Base-by-base conservation (phyloP, 1,140 invertebrate species). In the Drosophila sturtevanti region DNA sequence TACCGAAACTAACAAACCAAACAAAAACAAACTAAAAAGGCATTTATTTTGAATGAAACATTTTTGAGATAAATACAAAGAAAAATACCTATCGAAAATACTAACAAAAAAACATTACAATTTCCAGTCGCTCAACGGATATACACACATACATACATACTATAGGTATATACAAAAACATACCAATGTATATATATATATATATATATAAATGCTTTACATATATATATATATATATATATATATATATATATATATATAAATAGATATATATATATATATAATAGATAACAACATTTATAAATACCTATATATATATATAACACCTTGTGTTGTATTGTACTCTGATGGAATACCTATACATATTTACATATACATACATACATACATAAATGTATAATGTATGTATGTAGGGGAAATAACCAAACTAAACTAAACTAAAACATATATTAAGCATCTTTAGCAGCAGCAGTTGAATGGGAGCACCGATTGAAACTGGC, bases 21-120 rank as follows among this genome's bases (percentile, higher is more conserved):
- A 75, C 60, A 51, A 81, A 72, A 84, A 89, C 84, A 87, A 87
- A 87, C 78, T 71, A 87, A 76, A 87, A 84, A 80, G 84, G 84
- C 84, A 87, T 87, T 87, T 87, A 87, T 87, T 87, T 87, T 89
- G 82, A 84, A 89, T 48, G 41, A 72, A 87, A 76, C 69, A 31
- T 31, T 89, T 87, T 87, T 89, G 76, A 87, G 66, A 79, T 66
- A 62, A 72, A 77, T 68, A 76, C 59, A 60, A 70, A 68, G 37
- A 44, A 56, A 76, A 51, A 76, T n/a, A n/a, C 62, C 63, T 63
- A 74, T 56, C 41, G 41, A 72, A 72, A 27, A 72, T 72, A 72
- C 60, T 74, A 65, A 48, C 54, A 9, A 59, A 9, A 56, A 71
- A 38, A 56, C 52, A 66, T 31, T 73, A 56, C 38, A 75, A n/a